Percentiles rank a stretch among this genome's conserved stretches.
phyloP scores from a whole-genome alignment of 1,140 invertebrate genomes.

The Melipona quadrifasciata region DNA sequence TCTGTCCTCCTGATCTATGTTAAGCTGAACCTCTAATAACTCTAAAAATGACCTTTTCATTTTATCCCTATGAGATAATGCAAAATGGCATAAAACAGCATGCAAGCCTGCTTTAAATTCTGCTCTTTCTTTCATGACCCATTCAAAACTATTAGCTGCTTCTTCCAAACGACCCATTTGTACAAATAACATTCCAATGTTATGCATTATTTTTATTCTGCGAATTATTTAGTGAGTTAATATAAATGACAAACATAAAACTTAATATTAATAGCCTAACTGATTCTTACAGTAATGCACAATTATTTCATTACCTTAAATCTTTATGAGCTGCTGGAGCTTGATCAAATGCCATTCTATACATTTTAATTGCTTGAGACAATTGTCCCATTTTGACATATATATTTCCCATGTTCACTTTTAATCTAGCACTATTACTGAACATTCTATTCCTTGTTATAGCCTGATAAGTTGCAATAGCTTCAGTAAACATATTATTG shows the following conservation, averaged over 20 bases:
- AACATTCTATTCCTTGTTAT: slow-evolving; percentile 94
- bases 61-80: slow-evolving; percentile 95
- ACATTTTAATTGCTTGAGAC: slow-evolving; percentile 98
- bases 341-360: slow-evolving; percentile 98
- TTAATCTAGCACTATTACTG: slow-evolving; percentile 93
- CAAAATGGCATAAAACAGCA: slow-evolving; percentile 95
- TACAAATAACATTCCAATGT: slow-evolving; percentile 97
- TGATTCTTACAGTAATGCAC: background rate
- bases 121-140: slow-evolving; percentile 97
- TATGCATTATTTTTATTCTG: slow-evolving; percentile 98
- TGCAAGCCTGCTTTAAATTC: slow-evolving; percentile 95
- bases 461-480: slow-evolving; percentile 96
- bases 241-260: slow-evolving; percentile 8
- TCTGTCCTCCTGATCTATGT: slow-evolving; percentile 92
- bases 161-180: slow-evolving; percentile 98
- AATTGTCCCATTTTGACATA: slow-evolving; percentile 97
- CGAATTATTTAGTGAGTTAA: slow-evolving; percentile 63
- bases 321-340: slow-evolving; percentile 95
- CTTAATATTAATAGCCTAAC: background rate
- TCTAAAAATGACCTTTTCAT: slow-evolving; percentile 96
- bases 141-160: slow-evolving; percentile 97
- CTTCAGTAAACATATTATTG: slow-evolving; percentile 97
- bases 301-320: slow-evolving; percentile 86
- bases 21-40: slow-evolving; percentile 92
- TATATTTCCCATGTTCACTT: slow-evolving; percentile 99